These are phyloP conservation scores for Capitulum mitella DNA, from an alignment of 2,888 invertebrate species.

Conservation along the genomic window DNA sequence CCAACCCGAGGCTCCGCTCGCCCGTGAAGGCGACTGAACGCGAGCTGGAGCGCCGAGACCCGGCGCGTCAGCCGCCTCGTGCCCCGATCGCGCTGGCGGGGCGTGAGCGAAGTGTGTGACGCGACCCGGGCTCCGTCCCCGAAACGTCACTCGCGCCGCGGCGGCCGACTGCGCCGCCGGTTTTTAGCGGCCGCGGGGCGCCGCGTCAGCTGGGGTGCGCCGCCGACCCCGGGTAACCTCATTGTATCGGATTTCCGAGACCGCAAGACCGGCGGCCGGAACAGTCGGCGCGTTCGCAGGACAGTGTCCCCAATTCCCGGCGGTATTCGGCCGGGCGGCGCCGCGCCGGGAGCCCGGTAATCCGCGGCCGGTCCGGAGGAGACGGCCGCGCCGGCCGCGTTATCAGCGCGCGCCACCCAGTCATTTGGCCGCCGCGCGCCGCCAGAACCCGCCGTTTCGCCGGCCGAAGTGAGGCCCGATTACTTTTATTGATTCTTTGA, in stretches of 20 bases:
- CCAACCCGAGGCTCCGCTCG: no score
- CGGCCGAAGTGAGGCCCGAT: neutral
- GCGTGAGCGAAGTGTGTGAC: no score
- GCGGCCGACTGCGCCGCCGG: no score
- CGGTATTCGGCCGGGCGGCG: neutral
- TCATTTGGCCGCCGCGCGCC: neutral
- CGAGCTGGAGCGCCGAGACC: no score
- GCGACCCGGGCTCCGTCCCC: no score
- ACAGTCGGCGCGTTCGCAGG: neutral
- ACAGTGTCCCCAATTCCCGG: neutral
- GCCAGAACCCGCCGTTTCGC: neutral
- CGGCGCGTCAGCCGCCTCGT: no score
- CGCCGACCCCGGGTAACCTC: neutral
- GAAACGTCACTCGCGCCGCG: no score
- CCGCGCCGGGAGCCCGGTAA: neutral
- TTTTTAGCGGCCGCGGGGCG: no score
- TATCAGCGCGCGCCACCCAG: neutral
- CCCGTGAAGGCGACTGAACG: no score
- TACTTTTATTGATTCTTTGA: neutral
- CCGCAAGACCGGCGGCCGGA: neutral
- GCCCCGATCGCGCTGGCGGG: no score
- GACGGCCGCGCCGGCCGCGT: neutral
- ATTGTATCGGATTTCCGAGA: neutral
- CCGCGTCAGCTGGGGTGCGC: neutral
- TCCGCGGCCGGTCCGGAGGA: neutral